Base-by-base conservation (phyloP, 1,140 invertebrate species). In the Pectinophora gossypiella region DNA sequence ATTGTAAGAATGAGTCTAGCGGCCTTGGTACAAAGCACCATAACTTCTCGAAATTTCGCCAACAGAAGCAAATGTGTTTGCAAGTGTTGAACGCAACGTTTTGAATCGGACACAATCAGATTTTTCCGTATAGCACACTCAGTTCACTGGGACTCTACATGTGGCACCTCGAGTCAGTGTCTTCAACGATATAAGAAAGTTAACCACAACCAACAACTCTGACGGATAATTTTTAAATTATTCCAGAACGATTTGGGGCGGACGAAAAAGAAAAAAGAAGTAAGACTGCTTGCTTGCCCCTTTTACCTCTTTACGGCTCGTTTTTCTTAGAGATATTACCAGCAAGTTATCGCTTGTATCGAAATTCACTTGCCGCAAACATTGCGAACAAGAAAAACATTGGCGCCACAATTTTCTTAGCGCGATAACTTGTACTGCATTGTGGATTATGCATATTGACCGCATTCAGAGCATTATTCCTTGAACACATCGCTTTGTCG, bases 241-340 rank as follows among this genome's bases (percentile, higher is more conserved):
- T 94, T 93, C 88, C 93, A 94, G 93, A 92, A 91, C 90, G 92
- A 92, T 93, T 94, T 93, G 94, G 94, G 94, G 94, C 94, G 94
- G 92, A 95, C 94, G 94, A 95, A 95, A 95, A 95, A 95, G 93
- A 95, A 96, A 94, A 95, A 95, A 95, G 94, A 95, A 95, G 94
- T 96, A 96, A 96, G 95, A 94, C 85, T 90, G 87, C 80, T 87
- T 85, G 84, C 77, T 85, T 85, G 82, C 82, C 82, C 84, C 79
- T 85, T 85, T 76, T 83, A 83, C 79, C 72, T 83, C 72, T 82
- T 85, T 85, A 83, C 70, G 67, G 76, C 84, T 87, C 81, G 72
- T 87, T 84, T 76, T 72, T 65, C 64, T 76, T 85, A 83, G 76
- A 77, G 62, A 69, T 71, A 70, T 58, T 64, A 52, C 58, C 44